Conservation (phyloP, 2,888 invertebrate genomes). For the Sphecodes monilicornis region DNA sequence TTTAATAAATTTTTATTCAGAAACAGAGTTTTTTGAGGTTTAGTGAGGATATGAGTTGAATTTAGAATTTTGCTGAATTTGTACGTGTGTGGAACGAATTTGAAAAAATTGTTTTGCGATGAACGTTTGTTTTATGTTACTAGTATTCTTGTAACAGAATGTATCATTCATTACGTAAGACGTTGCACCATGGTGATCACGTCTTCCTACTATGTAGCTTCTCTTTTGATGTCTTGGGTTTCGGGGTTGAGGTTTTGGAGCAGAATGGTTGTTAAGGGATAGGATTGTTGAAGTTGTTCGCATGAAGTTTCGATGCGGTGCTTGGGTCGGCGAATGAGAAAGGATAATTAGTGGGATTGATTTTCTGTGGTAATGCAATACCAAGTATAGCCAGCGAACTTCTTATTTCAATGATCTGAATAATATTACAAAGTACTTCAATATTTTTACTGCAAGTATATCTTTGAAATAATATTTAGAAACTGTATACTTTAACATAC, state of each 20-base stretch:
- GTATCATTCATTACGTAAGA: constrained; percentile 21
- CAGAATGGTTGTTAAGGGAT: neutral
- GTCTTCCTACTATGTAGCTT: neutral
- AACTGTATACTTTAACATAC: too few relatives aligned
- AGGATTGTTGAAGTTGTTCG: neutral
- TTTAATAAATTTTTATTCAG: too few relatives aligned
- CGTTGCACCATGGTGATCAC: neutral
- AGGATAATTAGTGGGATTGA: neutral
- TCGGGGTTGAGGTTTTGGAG: neutral
- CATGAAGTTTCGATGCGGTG: constrained; percentile 1
- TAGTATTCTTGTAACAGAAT: neutral
- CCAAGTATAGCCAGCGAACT: neutral
- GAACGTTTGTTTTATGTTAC: neutral
- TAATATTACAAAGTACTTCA: neutral
- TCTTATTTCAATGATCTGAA: neutral
- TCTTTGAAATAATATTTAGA: neutral
- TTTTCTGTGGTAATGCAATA: neutral
- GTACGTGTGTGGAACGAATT: too few relatives aligned
- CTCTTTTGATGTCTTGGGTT: neutral
- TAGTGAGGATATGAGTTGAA: too few relatives aligned
- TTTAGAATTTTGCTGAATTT: too few relatives aligned
- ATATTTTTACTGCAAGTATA: neutral
- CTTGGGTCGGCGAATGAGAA: neutral
- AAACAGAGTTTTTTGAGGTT: too few relatives aligned
- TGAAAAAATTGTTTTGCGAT: neutral